Conservation (phyloP, 2,113 vertebrate genomes). For the Trematocara variabile region DNA sequence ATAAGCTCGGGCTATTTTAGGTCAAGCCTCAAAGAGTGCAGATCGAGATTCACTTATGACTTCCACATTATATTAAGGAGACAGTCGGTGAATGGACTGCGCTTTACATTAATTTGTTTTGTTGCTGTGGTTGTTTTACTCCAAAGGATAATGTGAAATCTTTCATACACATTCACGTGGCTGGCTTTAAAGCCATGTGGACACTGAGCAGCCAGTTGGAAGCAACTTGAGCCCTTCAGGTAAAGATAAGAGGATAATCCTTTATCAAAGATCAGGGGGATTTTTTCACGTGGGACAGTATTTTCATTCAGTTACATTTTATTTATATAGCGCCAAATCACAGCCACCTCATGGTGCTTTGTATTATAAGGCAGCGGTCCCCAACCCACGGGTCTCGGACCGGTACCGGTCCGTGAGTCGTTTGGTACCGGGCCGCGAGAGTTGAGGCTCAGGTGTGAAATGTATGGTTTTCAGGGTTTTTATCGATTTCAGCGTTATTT, state of each 20-base stretch:
- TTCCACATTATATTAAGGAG: not conserved
- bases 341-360: rapidly evolving
- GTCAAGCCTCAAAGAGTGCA: not conserved
- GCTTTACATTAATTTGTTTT: not conserved
- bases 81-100: not conserved
- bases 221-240: not conserved
- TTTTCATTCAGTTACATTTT: not conserved
- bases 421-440: no score
- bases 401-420: no score
- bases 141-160: not conserved
- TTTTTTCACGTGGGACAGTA: not conserved
- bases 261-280: not conserved
- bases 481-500: no score
- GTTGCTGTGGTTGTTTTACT: not conserved
- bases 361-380: not conserved
- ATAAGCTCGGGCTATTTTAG: not conserved
- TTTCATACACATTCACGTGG: not conserved
- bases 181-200: not conserved
- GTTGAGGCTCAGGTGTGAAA: no score
- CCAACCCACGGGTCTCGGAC: no score
- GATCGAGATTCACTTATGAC: not conserved
- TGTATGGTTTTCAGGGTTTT: no score
- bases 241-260: not conserved
- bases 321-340: not conserved
- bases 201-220: not conserved